Evolutionary conservation across 2,113 vertebrate genomes (phyloP).

Genomic region (Chamaea fasciata): DNA sequence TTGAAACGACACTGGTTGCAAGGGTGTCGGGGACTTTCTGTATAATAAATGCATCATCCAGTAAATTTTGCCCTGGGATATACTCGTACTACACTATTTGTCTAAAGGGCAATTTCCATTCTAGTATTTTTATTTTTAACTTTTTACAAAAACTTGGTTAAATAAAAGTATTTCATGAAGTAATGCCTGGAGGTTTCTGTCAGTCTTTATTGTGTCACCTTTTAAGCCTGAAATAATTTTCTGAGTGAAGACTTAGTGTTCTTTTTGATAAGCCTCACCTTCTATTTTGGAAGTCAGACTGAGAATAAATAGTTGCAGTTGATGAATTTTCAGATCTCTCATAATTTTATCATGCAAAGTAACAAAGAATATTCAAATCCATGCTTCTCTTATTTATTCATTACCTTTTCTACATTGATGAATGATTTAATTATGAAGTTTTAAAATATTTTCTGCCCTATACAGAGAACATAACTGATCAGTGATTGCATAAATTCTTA

Average conservation of each 20-base stretch:
- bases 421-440: neutral
- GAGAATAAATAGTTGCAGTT: neutral
- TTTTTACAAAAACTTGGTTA: neutral
- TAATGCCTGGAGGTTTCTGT: neutral
- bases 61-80: neutral
- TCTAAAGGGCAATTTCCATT: neutral
- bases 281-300: neutral
- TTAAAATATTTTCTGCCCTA: neutral
- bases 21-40: neutral
- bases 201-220: neutral
- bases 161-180: neutral
- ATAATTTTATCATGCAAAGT: neutral
- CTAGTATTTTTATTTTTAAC: neutral
- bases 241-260: neutral
- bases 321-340: neutral
- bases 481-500: neutral
- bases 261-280: neutral
- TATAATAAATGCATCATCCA: neutral
- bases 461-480: neutral
- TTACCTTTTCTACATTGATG: neutral
- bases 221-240: neutral
- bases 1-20: neutral
- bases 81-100: neutral
- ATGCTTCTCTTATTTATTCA: neutral
- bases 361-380: neutral